Evolutionary conservation across 2,888 invertebrate species (phyloP).

Genomic region (Cenopis cana): DNA sequence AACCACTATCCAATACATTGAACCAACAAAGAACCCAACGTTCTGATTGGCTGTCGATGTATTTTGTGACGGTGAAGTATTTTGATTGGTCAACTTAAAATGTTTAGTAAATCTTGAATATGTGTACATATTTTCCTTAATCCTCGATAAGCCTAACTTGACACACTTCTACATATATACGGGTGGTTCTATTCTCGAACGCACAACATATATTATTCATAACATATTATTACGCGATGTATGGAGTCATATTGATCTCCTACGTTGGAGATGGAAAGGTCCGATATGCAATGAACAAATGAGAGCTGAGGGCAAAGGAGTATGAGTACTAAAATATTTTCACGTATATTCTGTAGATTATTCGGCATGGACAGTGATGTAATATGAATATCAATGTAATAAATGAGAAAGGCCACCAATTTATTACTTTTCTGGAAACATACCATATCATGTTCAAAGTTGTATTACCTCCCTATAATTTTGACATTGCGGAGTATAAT

Average conservation of each 20-base stretch:
- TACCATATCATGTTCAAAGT: not conserved
- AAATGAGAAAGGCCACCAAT: not conserved
- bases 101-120: no score
- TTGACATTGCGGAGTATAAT: not conserved
- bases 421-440: not conserved
- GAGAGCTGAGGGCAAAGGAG: not conserved
- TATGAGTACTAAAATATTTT: conserved; percentile 12
- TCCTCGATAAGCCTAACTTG: no score
- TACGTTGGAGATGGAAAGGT: not conserved
- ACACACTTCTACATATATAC: no score
- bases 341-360: not conserved
- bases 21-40: no score
- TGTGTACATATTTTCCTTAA: no score
- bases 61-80: no score
- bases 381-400: conserved; percentile 4
- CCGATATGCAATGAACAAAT: conserved; percentile 23
- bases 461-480: not conserved
- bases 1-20: no score
- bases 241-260: not conserved
- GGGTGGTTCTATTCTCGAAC: no score
- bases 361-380: not conserved
- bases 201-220: no score
- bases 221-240: not conserved
- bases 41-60: no score
- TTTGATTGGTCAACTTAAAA: no score